Conservation (phyloP, 2,888 invertebrate species). For the Amitus sp. region DNA sequence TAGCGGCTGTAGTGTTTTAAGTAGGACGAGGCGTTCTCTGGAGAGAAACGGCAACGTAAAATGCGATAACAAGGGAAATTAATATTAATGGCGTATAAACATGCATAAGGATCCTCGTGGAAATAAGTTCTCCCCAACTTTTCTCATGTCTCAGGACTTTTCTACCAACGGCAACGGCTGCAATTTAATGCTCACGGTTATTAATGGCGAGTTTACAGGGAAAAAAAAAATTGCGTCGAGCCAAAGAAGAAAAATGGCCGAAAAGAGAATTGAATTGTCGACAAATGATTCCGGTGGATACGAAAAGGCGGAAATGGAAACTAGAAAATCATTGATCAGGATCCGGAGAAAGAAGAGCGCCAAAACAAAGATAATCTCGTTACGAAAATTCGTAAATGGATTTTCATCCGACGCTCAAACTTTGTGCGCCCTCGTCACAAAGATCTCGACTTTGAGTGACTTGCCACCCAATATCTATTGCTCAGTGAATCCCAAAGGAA, state of each 20-base stretch:
- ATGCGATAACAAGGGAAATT: slow-evolving; percentile 50
- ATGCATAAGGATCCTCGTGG: slow-evolving; percentile 24
- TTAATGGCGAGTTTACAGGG: too few species aligned
- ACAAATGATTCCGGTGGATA: too few species aligned
- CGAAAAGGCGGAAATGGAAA: too few species aligned
- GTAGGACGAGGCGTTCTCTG: slow-evolving; percentile 26
- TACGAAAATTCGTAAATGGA: too few species aligned
- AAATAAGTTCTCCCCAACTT: slow-evolving; percentile 44
- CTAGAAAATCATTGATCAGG: too few species aligned
- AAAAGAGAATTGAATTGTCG: too few species aligned
- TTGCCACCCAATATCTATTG: slow-evolving; percentile 6
- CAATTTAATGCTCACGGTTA: too few species aligned
- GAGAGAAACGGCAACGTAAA: slow-evolving; percentile 29
- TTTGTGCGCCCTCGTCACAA: not conserved
- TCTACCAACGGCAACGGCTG: too few species aligned
- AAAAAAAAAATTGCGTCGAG: too few species aligned
- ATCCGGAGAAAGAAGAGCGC: too few species aligned
- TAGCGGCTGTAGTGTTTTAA: slow-evolving; percentile 28
- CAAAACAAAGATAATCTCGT: too few species aligned
- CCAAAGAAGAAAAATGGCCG: too few species aligned
- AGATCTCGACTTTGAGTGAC: slow-evolving; percentile 23
- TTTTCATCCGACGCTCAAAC: not conserved
- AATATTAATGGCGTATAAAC: slow-evolving; percentile 53
- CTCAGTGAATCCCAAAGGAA: slow-evolving; percentile 32
- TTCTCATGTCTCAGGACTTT: slow-evolving; percentile 16